These are phyloP conservation scores for Eurytemora carolleeae DNA, from an alignment of 1,140 invertebrate genomes.

Conservation along the genomic window DNA sequence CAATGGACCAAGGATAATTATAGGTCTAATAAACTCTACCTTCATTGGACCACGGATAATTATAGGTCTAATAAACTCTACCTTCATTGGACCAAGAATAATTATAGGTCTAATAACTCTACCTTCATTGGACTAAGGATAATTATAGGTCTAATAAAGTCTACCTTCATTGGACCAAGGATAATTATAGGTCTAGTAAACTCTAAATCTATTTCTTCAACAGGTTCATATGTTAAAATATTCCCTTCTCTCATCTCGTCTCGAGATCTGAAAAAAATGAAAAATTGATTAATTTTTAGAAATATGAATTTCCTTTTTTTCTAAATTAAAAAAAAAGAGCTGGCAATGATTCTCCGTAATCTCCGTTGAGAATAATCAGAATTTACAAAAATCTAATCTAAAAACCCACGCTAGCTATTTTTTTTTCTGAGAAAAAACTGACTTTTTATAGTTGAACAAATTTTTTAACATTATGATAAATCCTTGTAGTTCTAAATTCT, in stretches of 20 bases:
- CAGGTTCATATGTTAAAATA: slow-evolving; percentile 86
- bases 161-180: slow-evolving; percentile 61
- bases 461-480: no score
- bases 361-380: background rate
- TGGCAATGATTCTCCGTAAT: background rate
- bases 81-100: no score
- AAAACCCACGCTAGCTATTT: background rate
- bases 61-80: no score
- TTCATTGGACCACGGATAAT: no score
- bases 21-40: no score
- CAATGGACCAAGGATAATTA: no score
- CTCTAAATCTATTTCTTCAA: slow-evolving; percentile 49
- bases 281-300: no score
- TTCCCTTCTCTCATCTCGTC: slow-evolving; percentile 42
- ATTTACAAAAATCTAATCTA: background rate
- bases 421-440: background rate
- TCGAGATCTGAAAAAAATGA: slow-evolving; percentile 4
- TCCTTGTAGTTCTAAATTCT: no score
- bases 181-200: slow-evolving; percentile 78
- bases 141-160: no score
- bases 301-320: no score
- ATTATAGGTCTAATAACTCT: no score
- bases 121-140: slow-evolving; percentile 58
- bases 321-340: background rate
- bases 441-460: no score